Evolutionary conservation across 2,888 invertebrate species (phyloP).

Genomic region (Dynastes hyllus): DNA sequence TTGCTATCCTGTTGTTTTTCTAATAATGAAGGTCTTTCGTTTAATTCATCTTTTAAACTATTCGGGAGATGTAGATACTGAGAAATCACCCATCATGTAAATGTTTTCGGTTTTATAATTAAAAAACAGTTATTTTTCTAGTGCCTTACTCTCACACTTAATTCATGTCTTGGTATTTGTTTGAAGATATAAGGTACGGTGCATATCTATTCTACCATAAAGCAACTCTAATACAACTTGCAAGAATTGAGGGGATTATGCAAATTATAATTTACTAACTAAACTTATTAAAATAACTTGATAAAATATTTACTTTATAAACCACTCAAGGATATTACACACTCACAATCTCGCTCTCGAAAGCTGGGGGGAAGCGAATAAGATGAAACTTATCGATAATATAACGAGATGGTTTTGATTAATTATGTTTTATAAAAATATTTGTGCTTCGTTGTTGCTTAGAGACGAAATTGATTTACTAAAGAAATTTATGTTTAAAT

Average conservation of each 20-base stretch:
- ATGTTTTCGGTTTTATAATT: too few relatives aligned
- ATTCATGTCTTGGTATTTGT: neutral
- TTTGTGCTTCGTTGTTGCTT: too few relatives aligned
- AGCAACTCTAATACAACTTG: neutral
- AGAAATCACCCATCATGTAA: neutral
- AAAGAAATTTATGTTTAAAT: too few relatives aligned
- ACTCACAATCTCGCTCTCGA: neutral
- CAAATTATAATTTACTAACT: conserved; percentile 8
- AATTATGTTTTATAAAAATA: too few relatives aligned
- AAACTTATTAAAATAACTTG: conserved; percentile 7
- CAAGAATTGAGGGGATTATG: neutral
- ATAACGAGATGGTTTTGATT: too few relatives aligned
- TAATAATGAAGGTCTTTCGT: too few relatives aligned
- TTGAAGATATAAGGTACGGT: neutral
- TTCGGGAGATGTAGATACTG: neutral
- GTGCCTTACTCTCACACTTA: too few relatives aligned
- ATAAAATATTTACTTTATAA: conserved; percentile 33
- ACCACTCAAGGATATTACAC: neutral
- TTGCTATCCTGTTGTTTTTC: too few relatives aligned
- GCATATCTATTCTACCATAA: neutral
- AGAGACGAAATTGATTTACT: too few relatives aligned
- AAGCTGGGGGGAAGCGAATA: neutral
- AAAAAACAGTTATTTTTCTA: too few relatives aligned
- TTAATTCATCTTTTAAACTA: too few relatives aligned
- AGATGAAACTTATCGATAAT: neutral